Conservation (phyloP, 2,797 vertebrate species). For the Phylloscopus collybita region DNA sequence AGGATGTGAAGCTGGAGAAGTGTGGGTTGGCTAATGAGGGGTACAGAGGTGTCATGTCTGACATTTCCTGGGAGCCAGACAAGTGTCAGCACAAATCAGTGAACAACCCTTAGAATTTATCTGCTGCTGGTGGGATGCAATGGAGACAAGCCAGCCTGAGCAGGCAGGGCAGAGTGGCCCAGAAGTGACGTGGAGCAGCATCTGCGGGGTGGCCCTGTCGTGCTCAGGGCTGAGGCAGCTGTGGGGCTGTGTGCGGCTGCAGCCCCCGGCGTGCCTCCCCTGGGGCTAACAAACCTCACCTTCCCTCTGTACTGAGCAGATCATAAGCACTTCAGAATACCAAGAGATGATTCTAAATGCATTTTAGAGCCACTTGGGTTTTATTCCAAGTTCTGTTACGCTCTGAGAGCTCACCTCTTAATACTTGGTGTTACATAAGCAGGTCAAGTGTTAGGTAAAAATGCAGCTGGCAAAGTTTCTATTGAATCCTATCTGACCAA, state of each 20-base stretch:
- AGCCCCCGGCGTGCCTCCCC: fast-evolving
- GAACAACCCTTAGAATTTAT: not conserved
- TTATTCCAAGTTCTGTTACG: not conserved
- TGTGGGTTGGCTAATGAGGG: not conserved
- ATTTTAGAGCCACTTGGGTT: not conserved
- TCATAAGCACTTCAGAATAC: not conserved
- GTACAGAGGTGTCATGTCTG: not conserved
- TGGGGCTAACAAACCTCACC: not conserved
- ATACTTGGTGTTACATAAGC: not conserved
- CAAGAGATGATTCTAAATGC: not conserved
- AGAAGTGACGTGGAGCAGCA: not conserved
- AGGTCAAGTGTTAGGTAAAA: not conserved
- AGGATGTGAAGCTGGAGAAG: not conserved
- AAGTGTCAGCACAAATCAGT: not conserved
- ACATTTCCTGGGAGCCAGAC: not conserved
- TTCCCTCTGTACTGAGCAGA: not conserved
- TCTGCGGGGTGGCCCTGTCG: not conserved
- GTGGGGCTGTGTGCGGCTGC: no score
- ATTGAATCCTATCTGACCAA: not conserved
- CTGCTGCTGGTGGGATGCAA: not conserved
- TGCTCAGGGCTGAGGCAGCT: not conserved
- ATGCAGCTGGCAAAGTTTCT: not conserved
- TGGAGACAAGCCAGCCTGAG: not conserved
- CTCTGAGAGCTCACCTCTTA: not conserved
- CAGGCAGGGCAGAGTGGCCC: not conserved